phyloP scores from a whole-genome alignment of 2,113 vertebrate genomes.

The Chlamydotis undulata region DNA sequence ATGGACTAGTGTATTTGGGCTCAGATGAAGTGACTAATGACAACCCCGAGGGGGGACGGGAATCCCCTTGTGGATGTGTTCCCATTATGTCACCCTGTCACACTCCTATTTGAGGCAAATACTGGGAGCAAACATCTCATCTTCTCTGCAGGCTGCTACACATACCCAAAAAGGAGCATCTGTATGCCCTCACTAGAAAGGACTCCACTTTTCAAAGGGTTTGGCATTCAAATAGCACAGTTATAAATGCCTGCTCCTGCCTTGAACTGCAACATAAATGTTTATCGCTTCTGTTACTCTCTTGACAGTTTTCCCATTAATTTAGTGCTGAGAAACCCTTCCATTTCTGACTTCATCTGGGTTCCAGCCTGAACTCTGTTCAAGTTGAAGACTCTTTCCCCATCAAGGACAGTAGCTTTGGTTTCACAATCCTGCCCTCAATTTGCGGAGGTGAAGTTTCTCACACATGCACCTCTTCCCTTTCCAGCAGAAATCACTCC shows the following conservation, averaged over 20 bases:
- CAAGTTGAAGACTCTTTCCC: background rate
- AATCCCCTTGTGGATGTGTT: background rate
- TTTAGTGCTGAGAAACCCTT: background rate
- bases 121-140: background rate
- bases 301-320: background rate
- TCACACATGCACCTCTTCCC: background rate
- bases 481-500: background rate
- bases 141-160: background rate
- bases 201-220: background rate
- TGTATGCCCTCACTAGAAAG: background rate
- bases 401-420: background rate
- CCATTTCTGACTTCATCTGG: background rate
- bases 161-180: slow-evolving; percentile 10
- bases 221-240: background rate
- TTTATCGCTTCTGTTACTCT: slow-evolving; percentile 20
- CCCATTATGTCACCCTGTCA: background rate
- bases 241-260: background rate
- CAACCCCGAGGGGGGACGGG: background rate
- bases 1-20: background rate
- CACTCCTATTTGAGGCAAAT: background rate
- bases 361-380: background rate
- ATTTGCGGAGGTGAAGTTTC: background rate
- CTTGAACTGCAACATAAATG: slow-evolving; percentile 23
- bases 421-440: background rate
- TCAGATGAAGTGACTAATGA: background rate